Evolutionary conservation across 2,113 vertebrate species (phyloP).

Genomic region (Todiramphus saurophagus): DNA sequence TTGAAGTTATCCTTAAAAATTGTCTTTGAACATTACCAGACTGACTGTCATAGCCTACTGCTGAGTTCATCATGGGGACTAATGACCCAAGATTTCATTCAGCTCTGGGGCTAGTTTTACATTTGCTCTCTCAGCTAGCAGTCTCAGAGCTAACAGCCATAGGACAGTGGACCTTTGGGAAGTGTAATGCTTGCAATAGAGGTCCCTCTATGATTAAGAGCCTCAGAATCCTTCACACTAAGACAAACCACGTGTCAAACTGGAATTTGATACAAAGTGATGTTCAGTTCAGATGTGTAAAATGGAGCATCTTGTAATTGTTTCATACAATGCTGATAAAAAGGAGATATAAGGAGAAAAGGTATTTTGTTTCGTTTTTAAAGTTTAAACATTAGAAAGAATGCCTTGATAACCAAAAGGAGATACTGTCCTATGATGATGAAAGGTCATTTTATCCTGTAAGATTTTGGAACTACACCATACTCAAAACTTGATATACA

Average conservation of each 20-base stretch:
- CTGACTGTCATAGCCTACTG: neutral
- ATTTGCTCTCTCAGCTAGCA: neutral
- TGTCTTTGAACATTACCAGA: neutral
- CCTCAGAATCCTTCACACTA: neutral
- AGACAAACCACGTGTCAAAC: accelerated
- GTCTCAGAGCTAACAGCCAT: accelerated
- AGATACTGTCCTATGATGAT: neutral
- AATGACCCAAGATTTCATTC: neutral
- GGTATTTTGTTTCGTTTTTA: neutral
- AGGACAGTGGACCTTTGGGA: neutral
- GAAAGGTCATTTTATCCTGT: neutral
- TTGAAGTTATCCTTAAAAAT: neutral
- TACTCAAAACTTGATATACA: neutral
- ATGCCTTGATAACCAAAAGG: neutral
- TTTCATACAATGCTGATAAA: neutral
- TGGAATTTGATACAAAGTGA: neutral
- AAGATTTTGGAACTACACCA: neutral
- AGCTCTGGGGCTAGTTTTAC: neutral
- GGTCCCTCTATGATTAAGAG: neutral
- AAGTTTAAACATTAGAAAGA: neutral
- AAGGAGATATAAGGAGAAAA: neutral
- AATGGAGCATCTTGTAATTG: neutral
- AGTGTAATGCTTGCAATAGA: neutral
- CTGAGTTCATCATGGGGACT: neutral
- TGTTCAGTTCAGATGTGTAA: neutral